Conservation (phyloP, 2,888 invertebrate species). For the Zaprionus obscuricornis region DNA sequence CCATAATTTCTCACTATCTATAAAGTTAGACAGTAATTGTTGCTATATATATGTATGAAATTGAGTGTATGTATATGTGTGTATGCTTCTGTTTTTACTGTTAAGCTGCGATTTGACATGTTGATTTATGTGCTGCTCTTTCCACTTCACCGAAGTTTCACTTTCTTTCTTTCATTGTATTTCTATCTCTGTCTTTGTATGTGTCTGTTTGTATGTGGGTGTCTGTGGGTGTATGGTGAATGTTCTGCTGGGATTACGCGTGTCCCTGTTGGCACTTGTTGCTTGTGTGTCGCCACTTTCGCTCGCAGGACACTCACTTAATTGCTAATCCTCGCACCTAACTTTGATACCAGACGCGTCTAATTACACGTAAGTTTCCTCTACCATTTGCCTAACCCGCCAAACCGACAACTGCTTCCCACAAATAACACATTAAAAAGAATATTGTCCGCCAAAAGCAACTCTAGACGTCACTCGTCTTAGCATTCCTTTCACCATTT, state of each 20-base stretch:
- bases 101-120: conserved; percentile 76
- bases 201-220: conserved; percentile 1
- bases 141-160: no score
- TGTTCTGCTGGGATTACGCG: conserved; percentile 56
- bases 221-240: conserved; percentile 6
- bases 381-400: conserved; percentile 19
- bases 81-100: conserved; percentile 28
- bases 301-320: conserved; percentile 65
- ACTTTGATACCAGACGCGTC: conserved; percentile 55
- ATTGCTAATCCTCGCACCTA: conserved; percentile 70
- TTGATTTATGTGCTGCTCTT: conserved; percentile 71
- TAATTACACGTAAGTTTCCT: conserved; percentile 67
- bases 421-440: conserved; percentile 63
- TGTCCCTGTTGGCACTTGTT: conserved; percentile 63
- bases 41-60: conserved; percentile 4
- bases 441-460: conserved; percentile 58
- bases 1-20: no score
- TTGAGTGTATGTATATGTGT: conserved; percentile 3
- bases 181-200: background rate
- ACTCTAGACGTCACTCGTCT: no score
- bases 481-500: no score
- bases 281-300: conserved; percentile 34
- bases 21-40: no score
- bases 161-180: conserved; percentile 13
- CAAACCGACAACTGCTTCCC: background rate